Conservation (phyloP, 2,888 invertebrate genomes). For the Drosophila barbarae region DNA sequence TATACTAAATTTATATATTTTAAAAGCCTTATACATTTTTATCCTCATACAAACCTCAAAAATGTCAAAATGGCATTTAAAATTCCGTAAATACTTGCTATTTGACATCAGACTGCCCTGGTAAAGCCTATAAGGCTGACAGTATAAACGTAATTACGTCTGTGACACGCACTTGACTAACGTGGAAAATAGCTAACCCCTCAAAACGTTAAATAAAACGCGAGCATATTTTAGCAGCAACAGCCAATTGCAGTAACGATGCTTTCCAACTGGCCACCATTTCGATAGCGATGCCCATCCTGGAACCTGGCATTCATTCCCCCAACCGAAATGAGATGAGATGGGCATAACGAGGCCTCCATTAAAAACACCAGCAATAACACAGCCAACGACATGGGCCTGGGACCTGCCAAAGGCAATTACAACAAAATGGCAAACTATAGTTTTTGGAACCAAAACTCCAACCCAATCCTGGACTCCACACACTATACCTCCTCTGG, state of each 20-base stretch:
- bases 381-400: conserved; percentile 46
- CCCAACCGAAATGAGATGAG: conserved; percentile 35
- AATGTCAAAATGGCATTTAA: neutral
- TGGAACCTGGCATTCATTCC: neutral
- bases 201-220: conserved; percentile 62
- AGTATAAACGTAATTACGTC: conserved; percentile 8
- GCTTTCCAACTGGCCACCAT: conserved; percentile 26
- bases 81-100: neutral
- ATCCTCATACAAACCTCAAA: neutral
- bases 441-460: conserved; percentile 1
- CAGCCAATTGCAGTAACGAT: conserved; percentile 59
- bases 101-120: neutral
- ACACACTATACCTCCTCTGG: conserved; percentile 3
- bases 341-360: conserved; percentile 51
- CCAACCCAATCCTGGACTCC: neutral
- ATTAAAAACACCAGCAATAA: conserved; percentile 51
- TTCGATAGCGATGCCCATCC: conserved; percentile 17
- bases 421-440: conserved; percentile 48
- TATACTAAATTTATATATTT: neutral
- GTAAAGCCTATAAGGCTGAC: neutral
- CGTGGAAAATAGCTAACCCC: conserved; percentile 1
- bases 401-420: conserved; percentile 8
- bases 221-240: conserved; percentile 57
- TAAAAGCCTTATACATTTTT: neutral
- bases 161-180: conserved; percentile 9